Conservation (phyloP, 2,113 vertebrate genomes). For the Recurvirostra avosetta region DNA sequence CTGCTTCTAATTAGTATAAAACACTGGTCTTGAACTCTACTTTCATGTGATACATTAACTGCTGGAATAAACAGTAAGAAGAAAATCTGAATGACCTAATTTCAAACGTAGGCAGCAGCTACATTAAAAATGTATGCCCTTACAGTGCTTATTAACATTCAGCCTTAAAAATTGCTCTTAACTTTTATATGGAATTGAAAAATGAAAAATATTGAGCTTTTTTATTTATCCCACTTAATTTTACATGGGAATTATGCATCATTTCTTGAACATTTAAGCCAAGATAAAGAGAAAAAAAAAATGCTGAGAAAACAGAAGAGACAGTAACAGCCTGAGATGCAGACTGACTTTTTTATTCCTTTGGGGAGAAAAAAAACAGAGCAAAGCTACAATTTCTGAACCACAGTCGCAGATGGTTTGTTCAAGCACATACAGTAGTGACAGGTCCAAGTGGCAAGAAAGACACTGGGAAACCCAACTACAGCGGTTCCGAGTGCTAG, state of each 20-base stretch:
- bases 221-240: neutral
- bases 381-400: neutral
- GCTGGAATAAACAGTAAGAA: neutral
- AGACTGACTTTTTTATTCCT: slow-evolving; percentile 30
- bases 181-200: neutral
- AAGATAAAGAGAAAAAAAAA: neutral
- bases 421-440: neutral
- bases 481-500: neutral
- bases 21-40: neutral
- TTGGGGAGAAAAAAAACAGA: neutral
- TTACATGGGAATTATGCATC: neutral
- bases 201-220: neutral
- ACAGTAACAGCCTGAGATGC: neutral
- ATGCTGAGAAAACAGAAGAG: neutral
- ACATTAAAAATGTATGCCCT: slow-evolving; percentile 59
- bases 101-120: slow-evolving; percentile 38
- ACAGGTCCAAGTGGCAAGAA: neutral
- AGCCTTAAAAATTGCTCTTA: neutral
- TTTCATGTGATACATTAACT: neutral
- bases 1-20: neutral
- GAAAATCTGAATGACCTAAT: slow-evolving; percentile 49
- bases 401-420: neutral
- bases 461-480: neutral
- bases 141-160: slow-evolving; percentile 34
- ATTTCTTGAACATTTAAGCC: neutral